Base-by-base conservation (phyloP, 1,140 invertebrate species). In the Lucilia sericata region DNA sequence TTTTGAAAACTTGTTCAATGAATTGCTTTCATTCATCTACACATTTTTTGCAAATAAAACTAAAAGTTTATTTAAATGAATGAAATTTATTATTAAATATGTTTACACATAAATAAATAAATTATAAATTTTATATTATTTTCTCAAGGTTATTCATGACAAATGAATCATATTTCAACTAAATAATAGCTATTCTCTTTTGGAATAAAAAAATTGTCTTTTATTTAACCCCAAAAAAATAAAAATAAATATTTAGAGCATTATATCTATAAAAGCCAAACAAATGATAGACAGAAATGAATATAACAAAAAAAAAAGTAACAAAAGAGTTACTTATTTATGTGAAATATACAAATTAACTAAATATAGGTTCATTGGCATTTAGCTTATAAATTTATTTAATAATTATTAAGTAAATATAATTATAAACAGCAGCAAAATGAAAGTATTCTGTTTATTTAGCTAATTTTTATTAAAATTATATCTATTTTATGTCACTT, bases 21-120 rank as follows among this genome's bases (percentile, higher is more conserved):
- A 42, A 42, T 42, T 42, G 0, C 42, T 42, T 42, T 42, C 42
- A 42, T 42, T 42, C 42, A 42, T 42, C 2, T 5, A 30, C 5
- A 42, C 5, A 42, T 12, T 60, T 60, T 12, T 17, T 60, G 51
- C 51, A 60, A 60, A 60, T 12, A 60, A 60, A 60, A 60, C 51
- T 60, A 60, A 60, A 60, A 60, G n/a, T 60, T 60, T 60, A 60
- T 60, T 60, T 60, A 60, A 60, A 60, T 60, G 55, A 60, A 60
- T 60, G 55, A 60, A 7, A 60, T n/a, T 55, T 60, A 7, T 42
- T 42, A 42, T 42, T 42, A 42, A 42, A 10, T 42, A 8, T 42
- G 42, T 42, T 42, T 42, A 42, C 5, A n/a, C n/a, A 60, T 60
- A 60, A 7, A 17, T 17, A n/a, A 60, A 7, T 60, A 60, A 60